Conservation (phyloP, 2,888 invertebrate species). For the Agriopis leucophaearia region DNA sequence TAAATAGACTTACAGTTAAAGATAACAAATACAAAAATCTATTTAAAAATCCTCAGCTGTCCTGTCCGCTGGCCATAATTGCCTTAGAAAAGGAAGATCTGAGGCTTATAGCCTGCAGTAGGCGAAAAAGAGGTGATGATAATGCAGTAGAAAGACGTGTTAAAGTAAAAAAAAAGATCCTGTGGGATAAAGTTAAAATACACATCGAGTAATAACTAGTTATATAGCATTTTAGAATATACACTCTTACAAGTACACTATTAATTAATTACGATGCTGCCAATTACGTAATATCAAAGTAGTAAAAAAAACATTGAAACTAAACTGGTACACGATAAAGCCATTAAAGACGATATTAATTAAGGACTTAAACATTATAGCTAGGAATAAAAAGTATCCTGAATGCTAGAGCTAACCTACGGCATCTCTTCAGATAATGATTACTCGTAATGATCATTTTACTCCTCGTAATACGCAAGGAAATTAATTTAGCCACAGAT, state of each 20-base stretch:
- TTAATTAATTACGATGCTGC: constrained; percentile 30
- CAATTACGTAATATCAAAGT: constrained; percentile 35
- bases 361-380: background rate
- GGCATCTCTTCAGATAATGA: background rate
- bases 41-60: too few species aligned
- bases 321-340: constrained; percentile 4
- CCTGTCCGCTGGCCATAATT: too few species aligned
- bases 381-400: background rate
- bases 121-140: background rate
- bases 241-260: constrained; percentile 31
- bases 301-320: constrained; percentile 5
- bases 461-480: background rate
- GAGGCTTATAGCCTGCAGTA: too few species aligned
- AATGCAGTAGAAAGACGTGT: background rate
- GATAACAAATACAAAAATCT: too few species aligned
- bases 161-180: background rate
- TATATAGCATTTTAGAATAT: constrained; percentile 29
- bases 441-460: too few species aligned
- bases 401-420: background rate
- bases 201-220: constrained; percentile 15
- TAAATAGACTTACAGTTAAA: too few species aligned
- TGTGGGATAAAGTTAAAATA: background rate
- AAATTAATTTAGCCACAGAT: background rate
- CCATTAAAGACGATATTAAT: constrained; percentile 11
- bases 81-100: too few species aligned